Conservation (phyloP, 2,888 invertebrate species). For the Axea sp. region DNA sequence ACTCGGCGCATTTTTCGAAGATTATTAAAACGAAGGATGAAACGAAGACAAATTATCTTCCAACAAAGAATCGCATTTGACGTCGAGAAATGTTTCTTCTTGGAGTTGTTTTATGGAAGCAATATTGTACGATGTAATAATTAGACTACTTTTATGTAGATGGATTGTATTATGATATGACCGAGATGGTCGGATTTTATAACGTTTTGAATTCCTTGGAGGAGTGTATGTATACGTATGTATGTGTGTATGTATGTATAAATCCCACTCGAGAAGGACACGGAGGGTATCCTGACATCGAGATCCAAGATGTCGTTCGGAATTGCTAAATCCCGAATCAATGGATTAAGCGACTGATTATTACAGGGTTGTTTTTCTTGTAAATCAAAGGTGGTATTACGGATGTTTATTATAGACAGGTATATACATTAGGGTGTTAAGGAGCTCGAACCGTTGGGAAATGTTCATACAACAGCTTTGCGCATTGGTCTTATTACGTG, state of each 20-base stretch:
- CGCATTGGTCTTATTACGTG: no score
- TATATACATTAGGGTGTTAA: no score
- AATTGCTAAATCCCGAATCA: no score
- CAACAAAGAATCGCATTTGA: slow-evolving; percentile 43
- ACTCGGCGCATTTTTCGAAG: slow-evolving; percentile 3
- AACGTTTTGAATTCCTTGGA: slow-evolving; percentile 23
- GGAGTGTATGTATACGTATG: slow-evolving; percentile 4
- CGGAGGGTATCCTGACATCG: no score
- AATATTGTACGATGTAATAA: slow-evolving; percentile 49
- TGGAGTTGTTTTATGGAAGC: slow-evolving; percentile 29
- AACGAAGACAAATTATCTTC: slow-evolving; percentile 36
- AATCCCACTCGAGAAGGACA: no score
- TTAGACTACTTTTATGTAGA: slow-evolving; percentile 53
- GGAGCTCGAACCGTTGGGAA: no score
- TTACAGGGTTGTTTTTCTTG: no score
- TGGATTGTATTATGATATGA: slow-evolving; percentile 44
- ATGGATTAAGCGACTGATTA: no score
- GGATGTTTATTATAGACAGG: no score
- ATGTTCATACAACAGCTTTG: no score
- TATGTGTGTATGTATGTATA: no score
- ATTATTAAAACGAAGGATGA: slow-evolving; percentile 31
- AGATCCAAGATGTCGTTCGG: slow-evolving; percentile 20
- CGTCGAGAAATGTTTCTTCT: slow-evolving; percentile 35
- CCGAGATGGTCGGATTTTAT: slow-evolving; percentile 25
- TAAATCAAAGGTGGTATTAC: no score